These are phyloP conservation scores for Microctonus brassicae DNA, from an alignment of 2,888 invertebrate species.

Conservation along the genomic window DNA sequence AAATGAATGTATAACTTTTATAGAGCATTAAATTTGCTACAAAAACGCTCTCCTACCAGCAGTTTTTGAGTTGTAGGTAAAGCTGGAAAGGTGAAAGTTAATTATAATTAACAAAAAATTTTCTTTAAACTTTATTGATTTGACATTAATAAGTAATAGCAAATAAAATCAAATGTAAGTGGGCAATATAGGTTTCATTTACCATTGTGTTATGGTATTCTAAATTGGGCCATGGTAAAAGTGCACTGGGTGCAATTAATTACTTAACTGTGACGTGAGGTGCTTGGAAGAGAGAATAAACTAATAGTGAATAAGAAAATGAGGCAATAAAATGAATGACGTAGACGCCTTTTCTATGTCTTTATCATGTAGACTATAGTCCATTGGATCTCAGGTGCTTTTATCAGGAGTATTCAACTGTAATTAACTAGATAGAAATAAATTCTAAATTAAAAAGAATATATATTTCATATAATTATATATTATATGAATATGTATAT, in stretches of 20 bases:
- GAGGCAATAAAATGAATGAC: constrained; percentile 25
- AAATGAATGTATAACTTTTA: too few species aligned
- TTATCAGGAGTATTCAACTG: constrained; percentile 52
- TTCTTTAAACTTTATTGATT: too few species aligned
- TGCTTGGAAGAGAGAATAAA: constrained; percentile 16
- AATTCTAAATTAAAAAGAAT: constrained; percentile 31
- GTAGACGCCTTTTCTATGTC: constrained; percentile 51
- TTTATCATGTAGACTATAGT: constrained; percentile 61
- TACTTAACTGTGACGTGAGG: constrained; percentile 43
- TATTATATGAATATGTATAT: too few species aligned
- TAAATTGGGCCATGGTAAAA: constrained; percentile 43
- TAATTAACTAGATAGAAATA: constrained; percentile 47
- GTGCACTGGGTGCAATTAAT: constrained; percentile 50
- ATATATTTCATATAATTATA: background rate
- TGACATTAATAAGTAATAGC: too few species aligned
- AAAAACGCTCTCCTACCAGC: too few species aligned
- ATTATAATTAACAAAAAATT: too few species aligned
- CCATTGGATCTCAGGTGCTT: constrained; percentile 57
- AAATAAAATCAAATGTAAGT: too few species aligned
- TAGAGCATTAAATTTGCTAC: too few species aligned
- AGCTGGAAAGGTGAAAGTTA: too few species aligned
- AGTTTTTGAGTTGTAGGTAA: too few species aligned
- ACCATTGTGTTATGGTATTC: constrained; percentile 12
- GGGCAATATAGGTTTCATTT: too few species aligned
- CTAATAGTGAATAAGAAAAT: constrained; percentile 35